These are phyloP conservation scores for Ondatra zibethicus DNA, from an alignment of 2,113 vertebrate species.

Conservation along the genomic window DNA sequence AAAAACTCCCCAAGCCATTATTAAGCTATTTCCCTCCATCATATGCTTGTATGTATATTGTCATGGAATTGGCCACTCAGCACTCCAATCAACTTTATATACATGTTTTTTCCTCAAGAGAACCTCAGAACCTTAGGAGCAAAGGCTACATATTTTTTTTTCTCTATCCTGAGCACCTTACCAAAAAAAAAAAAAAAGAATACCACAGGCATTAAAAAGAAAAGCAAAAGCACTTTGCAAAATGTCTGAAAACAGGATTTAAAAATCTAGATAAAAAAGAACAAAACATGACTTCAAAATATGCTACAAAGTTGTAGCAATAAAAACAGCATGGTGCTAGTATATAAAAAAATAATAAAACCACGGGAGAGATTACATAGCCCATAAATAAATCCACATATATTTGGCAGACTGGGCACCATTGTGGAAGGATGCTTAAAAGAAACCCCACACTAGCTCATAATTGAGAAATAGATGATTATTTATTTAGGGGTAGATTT, in stretches of 20 bases:
- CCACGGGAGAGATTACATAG: neutral
- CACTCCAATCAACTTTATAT: neutral
- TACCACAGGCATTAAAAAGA: neutral
- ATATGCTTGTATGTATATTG: neutral
- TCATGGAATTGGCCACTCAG: neutral
- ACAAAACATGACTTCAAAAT: neutral
- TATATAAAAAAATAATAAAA: neutral
- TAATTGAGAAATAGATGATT: too few relatives aligned
- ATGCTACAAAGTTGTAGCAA: neutral
- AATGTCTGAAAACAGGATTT: neutral
- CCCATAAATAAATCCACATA: neutral
- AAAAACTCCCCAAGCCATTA: neutral
- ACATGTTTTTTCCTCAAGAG: neutral
- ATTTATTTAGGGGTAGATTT: too few relatives aligned
- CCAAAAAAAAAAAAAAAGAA: neutral
- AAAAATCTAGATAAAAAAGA: neutral
- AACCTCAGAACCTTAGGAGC: neutral
- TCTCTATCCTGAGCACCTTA: neutral
- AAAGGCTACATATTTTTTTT: neutral
- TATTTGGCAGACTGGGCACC: neutral
- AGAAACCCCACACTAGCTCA: too few relatives aligned
- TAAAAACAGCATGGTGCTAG: neutral
- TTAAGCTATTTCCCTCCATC: neutral
- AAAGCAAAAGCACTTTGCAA: neutral
- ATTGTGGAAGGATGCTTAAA: too few relatives aligned